Percentiles rank a stretch among this genome's conserved stretches.
Conservation (phyloP, 2,113 vertebrate genomes). For the Xiphophorus couchianus region DNA sequence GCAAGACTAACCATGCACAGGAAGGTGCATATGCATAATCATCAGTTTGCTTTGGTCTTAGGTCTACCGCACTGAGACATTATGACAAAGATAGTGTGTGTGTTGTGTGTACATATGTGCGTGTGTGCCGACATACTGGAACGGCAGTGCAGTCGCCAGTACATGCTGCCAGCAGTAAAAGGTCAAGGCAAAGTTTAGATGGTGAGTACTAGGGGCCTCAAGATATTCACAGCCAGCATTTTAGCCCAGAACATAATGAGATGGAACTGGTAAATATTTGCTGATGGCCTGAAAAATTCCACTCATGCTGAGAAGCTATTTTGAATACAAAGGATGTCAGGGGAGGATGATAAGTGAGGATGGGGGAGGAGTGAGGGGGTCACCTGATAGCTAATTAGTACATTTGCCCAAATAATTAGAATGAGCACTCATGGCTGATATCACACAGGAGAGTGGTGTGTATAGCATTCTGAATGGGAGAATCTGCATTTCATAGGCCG, state of each 20-base stretch:
- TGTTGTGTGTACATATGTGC: not conserved
- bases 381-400: constrained; percentile 85
- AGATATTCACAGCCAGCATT: constrained; percentile 87
- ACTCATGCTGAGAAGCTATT: constrained; percentile 79
- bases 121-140: constrained; percentile 39
- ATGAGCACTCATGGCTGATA: constrained; percentile 84
- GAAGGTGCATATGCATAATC: constrained; percentile 72
- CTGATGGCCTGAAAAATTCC: constrained; percentile 82
- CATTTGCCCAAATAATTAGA: constrained; percentile 86
- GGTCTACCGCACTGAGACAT: constrained; percentile 59
- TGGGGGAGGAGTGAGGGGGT: constrained; percentile 32
- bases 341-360: constrained; percentile 77
- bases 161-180: constrained; percentile 73
- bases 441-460: constrained; percentile 80
- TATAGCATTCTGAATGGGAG: constrained; percentile 74
- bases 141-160: constrained; percentile 53
- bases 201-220: constrained; percentile 73
- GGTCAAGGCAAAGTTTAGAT: constrained; percentile 83
- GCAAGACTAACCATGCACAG: constrained; percentile 59
- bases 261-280: constrained; percentile 87
- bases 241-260: constrained; percentile 80
- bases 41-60: constrained; percentile 74
- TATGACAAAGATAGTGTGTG: constrained; percentile 54
- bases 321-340: constrained; percentile 84
- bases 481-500: constrained; percentile 75